These are phyloP conservation scores for Octopus bimaculoides DNA, from an alignment of 1,140 invertebrate species.

Conservation along the genomic window DNA sequence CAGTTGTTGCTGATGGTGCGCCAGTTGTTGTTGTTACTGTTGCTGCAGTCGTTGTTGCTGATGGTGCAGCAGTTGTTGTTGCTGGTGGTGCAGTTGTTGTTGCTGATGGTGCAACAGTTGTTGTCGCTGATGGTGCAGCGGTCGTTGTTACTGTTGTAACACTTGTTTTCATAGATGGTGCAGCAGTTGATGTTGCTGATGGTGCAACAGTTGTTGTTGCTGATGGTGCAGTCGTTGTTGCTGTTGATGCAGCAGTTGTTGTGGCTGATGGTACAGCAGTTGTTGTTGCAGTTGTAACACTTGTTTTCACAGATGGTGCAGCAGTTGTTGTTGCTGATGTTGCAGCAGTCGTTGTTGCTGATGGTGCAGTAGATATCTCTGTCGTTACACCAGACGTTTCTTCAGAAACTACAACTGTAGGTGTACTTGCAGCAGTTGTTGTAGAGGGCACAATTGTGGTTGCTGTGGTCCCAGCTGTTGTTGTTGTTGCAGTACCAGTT, in stretches of 20 bases:
- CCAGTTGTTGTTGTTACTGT: neutral
- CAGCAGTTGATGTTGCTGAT: neutral
- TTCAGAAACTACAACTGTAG: neutral
- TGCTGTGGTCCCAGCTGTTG: neutral
- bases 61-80: neutral
- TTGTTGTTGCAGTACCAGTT: neutral
- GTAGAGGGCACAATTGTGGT: neutral
- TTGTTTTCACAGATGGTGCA: neutral
- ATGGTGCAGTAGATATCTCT: neutral
- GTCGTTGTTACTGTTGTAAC: neutral
- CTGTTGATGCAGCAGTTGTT: neutral
- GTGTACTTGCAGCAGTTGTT: neutral
- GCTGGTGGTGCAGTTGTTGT: neutral
- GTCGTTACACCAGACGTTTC: neutral
- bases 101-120: neutral
- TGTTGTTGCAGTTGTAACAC: neutral
- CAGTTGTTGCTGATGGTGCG: neutral
- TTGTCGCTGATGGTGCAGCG: neutral
- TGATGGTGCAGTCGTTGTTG: neutral
- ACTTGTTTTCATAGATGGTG: neutral
- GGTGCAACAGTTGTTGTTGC: neutral
- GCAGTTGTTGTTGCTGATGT: neutral
- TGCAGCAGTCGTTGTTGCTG: neutral
- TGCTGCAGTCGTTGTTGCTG: neutral
- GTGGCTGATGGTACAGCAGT: neutral